A percentile compares a stretch with the other conserved stretches of the same genome.
These are phyloP conservation scores for Emmelina monodactyla DNA, from an alignment of 2,888 invertebrate species.

Conservation along the genomic window DNA sequence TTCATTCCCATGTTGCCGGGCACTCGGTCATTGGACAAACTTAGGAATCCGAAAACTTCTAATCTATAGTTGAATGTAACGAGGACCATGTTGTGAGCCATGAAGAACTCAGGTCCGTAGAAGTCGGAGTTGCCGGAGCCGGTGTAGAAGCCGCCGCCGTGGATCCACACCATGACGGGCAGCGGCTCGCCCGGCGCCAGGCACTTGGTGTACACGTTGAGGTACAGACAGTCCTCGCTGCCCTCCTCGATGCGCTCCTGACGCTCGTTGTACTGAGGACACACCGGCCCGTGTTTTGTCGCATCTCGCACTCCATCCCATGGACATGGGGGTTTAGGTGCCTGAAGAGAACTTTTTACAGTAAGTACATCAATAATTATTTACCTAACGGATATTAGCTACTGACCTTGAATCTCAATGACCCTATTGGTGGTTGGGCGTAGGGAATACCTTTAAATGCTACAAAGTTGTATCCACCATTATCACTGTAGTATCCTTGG, in stretches of 20 bases:
- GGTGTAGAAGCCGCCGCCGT: conserved; percentile 57
- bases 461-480: conserved; percentile 27
- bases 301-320: conserved; percentile 49
- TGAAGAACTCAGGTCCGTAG: conserved; percentile 56
- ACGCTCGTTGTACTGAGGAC: conserved; percentile 55
- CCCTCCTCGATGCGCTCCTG: conserved; percentile 57
- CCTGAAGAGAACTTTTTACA: conserved; percentile 22
- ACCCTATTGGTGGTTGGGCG: conserved; percentile 64
- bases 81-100: conserved; percentile 43
- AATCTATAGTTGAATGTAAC: conserved; percentile 58
- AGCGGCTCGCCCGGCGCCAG: conserved; percentile 22
- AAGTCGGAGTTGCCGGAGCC: conserved; percentile 56
- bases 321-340: conserved; percentile 42
- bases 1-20: conserved; percentile 58
- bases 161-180: conserved; percentile 60
- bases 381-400: conserved; percentile 4
- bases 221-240: conserved; percentile 71
- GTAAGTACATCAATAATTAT: background rate
- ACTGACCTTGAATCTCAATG: conserved; percentile 68
- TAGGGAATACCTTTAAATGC: conserved; percentile 68
- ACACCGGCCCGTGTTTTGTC: conserved; percentile 42
- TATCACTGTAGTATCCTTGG: conserved; percentile 32
- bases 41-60: conserved; percentile 55
- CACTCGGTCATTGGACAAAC: conserved; percentile 49
- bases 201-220: conserved; percentile 70